Conservation (phyloP, 2,888 invertebrate species). For the Drosophila birchii region DNA sequence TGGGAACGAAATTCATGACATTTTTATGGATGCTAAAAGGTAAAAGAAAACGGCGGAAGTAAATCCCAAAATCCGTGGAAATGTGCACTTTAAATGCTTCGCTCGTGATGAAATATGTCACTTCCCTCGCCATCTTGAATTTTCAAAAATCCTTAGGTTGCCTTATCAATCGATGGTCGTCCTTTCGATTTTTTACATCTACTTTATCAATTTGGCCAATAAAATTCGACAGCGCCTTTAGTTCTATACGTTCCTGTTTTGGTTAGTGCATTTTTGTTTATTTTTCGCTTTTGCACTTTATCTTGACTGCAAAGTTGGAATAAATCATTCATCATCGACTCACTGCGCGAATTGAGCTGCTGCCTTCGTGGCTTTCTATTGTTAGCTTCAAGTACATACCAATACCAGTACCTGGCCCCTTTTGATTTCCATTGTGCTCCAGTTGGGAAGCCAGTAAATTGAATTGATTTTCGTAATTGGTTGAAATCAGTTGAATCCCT, state of each 20-base stretch:
- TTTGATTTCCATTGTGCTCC: slow-evolving; percentile 11
- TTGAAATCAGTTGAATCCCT: slow-evolving; percentile 21
- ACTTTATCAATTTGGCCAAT: slow-evolving; percentile 79
- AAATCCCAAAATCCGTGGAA: slow-evolving; percentile 62
- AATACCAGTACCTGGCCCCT: slow-evolving; percentile 4
- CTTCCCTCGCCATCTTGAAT: neutral
- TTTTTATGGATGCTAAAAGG: slow-evolving; percentile 53
- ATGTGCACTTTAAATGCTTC: slow-evolving; percentile 63
- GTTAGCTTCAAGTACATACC: slow-evolving; percentile 11
- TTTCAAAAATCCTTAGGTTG: slow-evolving; percentile 4
- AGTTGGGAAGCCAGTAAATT: slow-evolving; percentile 33
- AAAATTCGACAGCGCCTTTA: slow-evolving; percentile 65
- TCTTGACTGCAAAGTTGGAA: slow-evolving; percentile 24
- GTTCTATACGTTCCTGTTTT: slow-evolving; percentile 32
- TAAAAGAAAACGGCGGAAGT: slow-evolving; percentile 44
- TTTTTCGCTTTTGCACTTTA: slow-evolving; percentile 1
- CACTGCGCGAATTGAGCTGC: slow-evolving; percentile 40
- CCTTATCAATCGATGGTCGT: slow-evolving; percentile 54
- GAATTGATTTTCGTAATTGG: slow-evolving; percentile 42
- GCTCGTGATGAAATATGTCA: slow-evolving; percentile 16
- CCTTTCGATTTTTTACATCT: slow-evolving; percentile 68
- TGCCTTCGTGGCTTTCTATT: slow-evolving; percentile 26
- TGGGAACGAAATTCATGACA: slow-evolving; percentile 18
- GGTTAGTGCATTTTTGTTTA: slow-evolving; percentile 12
- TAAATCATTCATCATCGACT: slow-evolving; percentile 64